phyloP scores from a whole-genome alignment of 2,888 invertebrate species.

The Cabera pusaria region DNA sequence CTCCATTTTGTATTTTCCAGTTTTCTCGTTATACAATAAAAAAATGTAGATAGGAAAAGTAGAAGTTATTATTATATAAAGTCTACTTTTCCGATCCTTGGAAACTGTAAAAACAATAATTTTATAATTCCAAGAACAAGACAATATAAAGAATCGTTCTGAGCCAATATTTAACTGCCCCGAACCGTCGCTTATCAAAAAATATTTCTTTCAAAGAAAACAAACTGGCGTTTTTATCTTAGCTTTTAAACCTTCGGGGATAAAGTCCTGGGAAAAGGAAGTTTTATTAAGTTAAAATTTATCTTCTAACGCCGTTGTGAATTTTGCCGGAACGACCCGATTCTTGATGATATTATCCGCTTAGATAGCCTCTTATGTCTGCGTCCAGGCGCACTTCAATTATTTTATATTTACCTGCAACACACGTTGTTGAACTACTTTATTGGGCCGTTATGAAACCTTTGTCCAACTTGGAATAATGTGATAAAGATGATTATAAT shows the following conservation, averaged over 20 bases:
- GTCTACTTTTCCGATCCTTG: too few relatives aligned
- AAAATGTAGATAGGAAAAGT: too few relatives aligned
- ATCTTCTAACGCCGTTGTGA: conserved; percentile 22
- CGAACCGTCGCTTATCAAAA: conserved; percentile 14
- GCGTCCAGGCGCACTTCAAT: background rate
- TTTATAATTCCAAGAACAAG: too few relatives aligned
- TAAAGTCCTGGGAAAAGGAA: conserved; percentile 17
- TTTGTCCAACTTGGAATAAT: too few relatives aligned
- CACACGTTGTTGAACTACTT: too few relatives aligned
- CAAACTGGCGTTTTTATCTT: conserved; percentile 31
- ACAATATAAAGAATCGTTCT: background rate
- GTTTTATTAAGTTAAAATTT: conserved; percentile 33
- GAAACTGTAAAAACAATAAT: too few relatives aligned
- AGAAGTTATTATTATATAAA: too few relatives aligned
- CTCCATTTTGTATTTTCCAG: too few relatives aligned
- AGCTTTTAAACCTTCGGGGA: conserved; percentile 20
- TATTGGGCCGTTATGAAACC: too few relatives aligned
- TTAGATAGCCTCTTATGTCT: conserved; percentile 2
- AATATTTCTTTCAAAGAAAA: conserved; percentile 26
- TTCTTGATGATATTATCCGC: conserved; percentile 13
- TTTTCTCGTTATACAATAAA: too few relatives aligned
- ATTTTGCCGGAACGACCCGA: conserved; percentile 7
- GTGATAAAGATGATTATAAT: too few relatives aligned
- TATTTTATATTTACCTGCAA: too few relatives aligned
- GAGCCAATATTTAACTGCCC: conserved; percentile 10